A percentile compares a stretch with the other conserved stretches of the same genome.
Conservation (phyloP, 1,140 invertebrate species). For the Prorops nasuta region DNA sequence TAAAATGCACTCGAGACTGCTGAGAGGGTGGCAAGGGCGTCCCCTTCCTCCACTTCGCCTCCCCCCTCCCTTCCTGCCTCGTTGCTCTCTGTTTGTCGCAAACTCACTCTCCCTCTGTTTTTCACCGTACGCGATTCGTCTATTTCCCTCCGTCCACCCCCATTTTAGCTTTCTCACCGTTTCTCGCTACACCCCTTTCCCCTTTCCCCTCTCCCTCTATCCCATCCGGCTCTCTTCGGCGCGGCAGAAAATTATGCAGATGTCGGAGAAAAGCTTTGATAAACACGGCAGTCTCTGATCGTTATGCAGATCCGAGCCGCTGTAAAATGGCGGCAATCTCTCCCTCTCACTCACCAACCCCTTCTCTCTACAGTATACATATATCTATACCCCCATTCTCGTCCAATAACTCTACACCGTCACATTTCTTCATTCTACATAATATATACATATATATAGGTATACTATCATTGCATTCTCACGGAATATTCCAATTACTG, state of each 20-base stretch:
- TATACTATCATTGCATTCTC: too few relatives aligned
- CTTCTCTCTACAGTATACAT: too few relatives aligned
- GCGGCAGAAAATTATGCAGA: conserved; percentile 56
- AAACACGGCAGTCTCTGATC: conserved; percentile 58
- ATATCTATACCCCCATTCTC: too few relatives aligned
- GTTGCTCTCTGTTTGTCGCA: conserved; percentile 7
- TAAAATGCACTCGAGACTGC: conserved; percentile 42
- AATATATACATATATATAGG: too few relatives aligned
- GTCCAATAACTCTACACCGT: too few relatives aligned
- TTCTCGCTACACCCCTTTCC: conserved; percentile 6
- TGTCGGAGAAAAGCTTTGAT: conserved; percentile 58
- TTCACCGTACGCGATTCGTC: conserved; percentile 9
- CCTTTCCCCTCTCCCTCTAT: conserved; percentile 9
- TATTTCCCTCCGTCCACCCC: neutral
- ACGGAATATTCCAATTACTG: too few relatives aligned
- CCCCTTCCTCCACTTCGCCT: conserved; percentile 8
- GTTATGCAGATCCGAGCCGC: conserved; percentile 56
- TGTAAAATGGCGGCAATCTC: conserved; percentile 58
- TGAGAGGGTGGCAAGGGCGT: conserved; percentile 30
- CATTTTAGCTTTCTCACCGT: conserved; percentile 1
- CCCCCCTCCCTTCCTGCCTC: conserved; percentile 10
- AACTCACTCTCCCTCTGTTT: conserved; percentile 4
- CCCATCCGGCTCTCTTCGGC: conserved; percentile 3
- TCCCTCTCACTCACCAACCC: conserved; percentile 42
- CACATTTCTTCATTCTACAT: too few relatives aligned